phyloP scores from a whole-genome alignment of 1,140 invertebrate genomes.

The Listronotus oregonensis region DNA sequence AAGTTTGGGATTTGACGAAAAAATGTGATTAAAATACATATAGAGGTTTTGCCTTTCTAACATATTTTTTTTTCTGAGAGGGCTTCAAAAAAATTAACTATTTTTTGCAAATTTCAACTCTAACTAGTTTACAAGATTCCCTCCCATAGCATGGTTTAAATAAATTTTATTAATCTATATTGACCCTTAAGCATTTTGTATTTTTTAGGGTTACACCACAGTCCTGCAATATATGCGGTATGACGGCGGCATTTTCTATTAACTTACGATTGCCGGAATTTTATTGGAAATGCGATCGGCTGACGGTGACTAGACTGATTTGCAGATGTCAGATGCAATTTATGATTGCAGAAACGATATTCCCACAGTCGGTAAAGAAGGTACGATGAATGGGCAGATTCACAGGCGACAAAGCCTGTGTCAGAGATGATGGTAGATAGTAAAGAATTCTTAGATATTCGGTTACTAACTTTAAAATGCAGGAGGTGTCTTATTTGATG shows the following conservation, averaged over 20 bases:
- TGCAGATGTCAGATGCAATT: conserved; percentile 36
- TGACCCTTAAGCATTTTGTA: too few relatives aligned
- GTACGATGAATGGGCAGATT: conserved; percentile 33
- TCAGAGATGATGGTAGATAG: conserved; percentile 17
- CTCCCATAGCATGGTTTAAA: too few relatives aligned
- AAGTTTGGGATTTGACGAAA: too few relatives aligned
- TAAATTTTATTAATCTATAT: too few relatives aligned
- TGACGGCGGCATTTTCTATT: conserved; percentile 23
- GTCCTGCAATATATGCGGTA: conserved; percentile 6
- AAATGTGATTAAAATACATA: too few relatives aligned
- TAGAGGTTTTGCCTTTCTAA: too few relatives aligned
- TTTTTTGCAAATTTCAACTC: too few relatives aligned
- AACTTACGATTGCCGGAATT: conserved; percentile 31
- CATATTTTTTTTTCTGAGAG: too few relatives aligned
- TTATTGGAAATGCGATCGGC: conserved; percentile 35
- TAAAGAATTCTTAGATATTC: conserved; percentile 14
- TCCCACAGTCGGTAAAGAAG: conserved; percentile 31
- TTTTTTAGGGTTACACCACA: conserved; percentile 1
- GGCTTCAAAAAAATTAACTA: too few relatives aligned
- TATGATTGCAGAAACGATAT: conserved; percentile 36
- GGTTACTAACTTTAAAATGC: background rate
- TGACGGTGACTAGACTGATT: conserved; percentile 38
- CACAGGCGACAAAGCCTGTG: conserved; percentile 13
- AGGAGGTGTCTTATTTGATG: too few relatives aligned
- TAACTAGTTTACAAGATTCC: too few relatives aligned